phyloP scores from a whole-genome alignment of 2,888 invertebrate genomes.

The Mesochorus sp. region DNA sequence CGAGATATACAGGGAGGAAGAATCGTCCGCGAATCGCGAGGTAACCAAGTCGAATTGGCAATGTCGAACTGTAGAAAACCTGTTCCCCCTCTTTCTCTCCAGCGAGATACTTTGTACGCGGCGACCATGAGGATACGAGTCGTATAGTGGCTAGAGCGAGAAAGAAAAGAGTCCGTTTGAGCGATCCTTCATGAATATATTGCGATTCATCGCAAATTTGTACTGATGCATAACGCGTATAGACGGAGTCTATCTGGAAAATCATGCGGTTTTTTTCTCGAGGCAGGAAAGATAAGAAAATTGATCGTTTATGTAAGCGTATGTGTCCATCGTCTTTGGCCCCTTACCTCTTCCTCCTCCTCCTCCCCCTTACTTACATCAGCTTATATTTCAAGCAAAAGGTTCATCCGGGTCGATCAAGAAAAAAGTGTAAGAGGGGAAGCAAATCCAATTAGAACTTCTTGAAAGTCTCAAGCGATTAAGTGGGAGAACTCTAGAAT shows the following conservation, averaged over 20 bases:
- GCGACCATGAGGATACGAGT: background rate
- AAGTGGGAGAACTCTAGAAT: conserved; percentile 17
- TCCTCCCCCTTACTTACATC: too few relatives aligned
- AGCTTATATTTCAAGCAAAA: conserved; percentile 16
- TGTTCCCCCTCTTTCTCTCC: conserved; percentile 71
- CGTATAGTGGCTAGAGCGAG: conserved; percentile 15
- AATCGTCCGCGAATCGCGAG: conserved; percentile 8
- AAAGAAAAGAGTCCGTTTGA: conserved; percentile 69
- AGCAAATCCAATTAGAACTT: conserved; percentile 42
- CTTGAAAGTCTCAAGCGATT: conserved; percentile 19
- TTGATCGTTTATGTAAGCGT: conserved; percentile 38
- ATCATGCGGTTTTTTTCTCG: too few relatives aligned
- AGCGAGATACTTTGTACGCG: conserved; percentile 44
- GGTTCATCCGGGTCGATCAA: background rate
- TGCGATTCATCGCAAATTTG: background rate
- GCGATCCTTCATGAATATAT: conserved; percentile 67
- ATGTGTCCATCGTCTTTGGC: conserved; percentile 13
- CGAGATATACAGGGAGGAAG: background rate
- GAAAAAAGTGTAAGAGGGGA: conserved; percentile 8
- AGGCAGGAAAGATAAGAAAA: too few relatives aligned
- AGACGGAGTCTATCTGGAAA: too few relatives aligned
- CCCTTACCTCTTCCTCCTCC: too few relatives aligned
- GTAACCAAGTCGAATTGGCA: conserved; percentile 47
- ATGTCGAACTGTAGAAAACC: conserved; percentile 64
- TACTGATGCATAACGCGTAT: background rate